Evolutionary conservation across 2,888 invertebrate genomes (phyloP).

Genomic region (Dusona sp.): DNA sequence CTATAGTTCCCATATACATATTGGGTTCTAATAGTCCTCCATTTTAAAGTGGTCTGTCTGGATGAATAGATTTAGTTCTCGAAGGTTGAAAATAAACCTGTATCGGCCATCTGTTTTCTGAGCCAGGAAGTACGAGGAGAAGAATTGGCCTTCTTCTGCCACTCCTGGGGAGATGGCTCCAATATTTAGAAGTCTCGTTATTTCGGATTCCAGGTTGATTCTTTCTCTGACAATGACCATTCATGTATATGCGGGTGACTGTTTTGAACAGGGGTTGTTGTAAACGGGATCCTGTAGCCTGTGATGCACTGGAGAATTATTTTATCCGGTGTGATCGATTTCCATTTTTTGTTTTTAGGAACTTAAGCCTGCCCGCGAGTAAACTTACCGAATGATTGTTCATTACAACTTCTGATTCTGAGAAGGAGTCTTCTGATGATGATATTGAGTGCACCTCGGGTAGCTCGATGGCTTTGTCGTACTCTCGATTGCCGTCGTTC

Average conservation of each 20-base stretch:
- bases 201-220: neutral
- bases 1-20: neutral
- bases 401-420: neutral
- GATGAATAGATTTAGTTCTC: neutral
- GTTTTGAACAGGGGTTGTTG: neutral
- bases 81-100: neutral
- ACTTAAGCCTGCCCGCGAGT: slow-evolving; percentile 9
- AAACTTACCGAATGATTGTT: neutral
- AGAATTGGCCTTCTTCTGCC: slow-evolving; percentile 23
- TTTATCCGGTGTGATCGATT: neutral
- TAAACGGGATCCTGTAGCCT: slow-evolving; percentile 18
- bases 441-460: neutral
- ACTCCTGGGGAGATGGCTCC: neutral
- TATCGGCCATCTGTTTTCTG: neutral
- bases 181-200: neutral
- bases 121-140: slow-evolving; percentile 18
- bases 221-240: neutral
- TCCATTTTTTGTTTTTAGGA: slow-evolving; percentile 8
- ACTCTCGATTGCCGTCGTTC: neutral
- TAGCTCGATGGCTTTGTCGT: neutral
- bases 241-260: neutral
- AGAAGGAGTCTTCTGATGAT: neutral
- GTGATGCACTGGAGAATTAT: slow-evolving; percentile 3
- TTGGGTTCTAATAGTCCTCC: neutral
- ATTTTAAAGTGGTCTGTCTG: neutral